Evolutionary conservation across 2,113 vertebrate species (phyloP), one percentile per base, ranked within the genome.

Genomic region (Argyrosomus japonicus): DNA sequence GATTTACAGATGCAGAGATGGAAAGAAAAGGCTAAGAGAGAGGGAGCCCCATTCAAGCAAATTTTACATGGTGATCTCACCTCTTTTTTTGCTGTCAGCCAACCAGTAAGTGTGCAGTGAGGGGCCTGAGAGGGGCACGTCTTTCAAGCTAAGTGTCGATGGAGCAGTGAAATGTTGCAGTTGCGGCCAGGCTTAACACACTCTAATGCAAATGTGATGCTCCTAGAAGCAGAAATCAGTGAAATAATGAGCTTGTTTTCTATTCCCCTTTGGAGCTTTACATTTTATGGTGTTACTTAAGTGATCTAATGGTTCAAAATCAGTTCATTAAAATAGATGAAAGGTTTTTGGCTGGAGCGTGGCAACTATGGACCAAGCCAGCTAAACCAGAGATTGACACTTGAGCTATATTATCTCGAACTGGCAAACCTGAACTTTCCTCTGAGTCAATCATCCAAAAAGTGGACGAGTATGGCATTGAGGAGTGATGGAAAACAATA

Each of bases 41-140:
- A 79, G 27, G 50, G 45, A 23, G 63, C 19, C 50, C 40, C 32
- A 76, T 73, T 85, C n/a, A 71, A 81, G 72, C 21, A 82, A 72
- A 74, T 48, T 90, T 81, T 54, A 75, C 63, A 77, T 14, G 17
- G 71, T 71, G 81, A 79, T 81, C 69, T 81, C 84, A 47, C 58
- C 64, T 87, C 74, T 36, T 43, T 80, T 82, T 87, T 45, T 74
- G 70, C 67, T 75, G 78, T 83, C 85, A 88, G 75, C 68, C 83
- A 81, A 72, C 69, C 48, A 70, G 47, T 53, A 50, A 86, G 75
- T 17, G 75, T 60, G 57, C 68, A 19, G 43, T 23, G 32, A 75
- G 72, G 80, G 80, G 73, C 73, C 80, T 60, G 65, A 23, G 51
- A 70, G 72, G 73, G 69, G 60, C 80, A 72, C 6, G 21, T 72